These are phyloP conservation scores for Colletes collaris DNA, from an alignment of 2,888 invertebrate species.

Conservation along the genomic window DNA sequence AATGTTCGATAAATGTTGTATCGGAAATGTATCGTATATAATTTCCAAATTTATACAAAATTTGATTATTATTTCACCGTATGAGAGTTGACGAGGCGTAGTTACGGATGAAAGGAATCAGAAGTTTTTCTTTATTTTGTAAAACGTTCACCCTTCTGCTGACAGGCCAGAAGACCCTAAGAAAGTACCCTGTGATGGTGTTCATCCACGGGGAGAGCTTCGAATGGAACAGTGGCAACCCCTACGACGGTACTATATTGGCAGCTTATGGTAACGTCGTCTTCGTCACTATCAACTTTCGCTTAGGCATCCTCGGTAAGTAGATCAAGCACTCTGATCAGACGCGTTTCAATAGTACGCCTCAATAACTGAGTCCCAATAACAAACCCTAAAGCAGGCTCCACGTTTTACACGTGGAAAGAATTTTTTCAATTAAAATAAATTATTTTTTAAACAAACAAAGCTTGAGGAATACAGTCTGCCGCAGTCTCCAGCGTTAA, in stretches of 20 bases:
- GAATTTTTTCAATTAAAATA: too few relatives aligned
- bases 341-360: background rate
- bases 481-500: too few relatives aligned
- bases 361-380: background rate
- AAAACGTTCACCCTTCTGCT: background rate
- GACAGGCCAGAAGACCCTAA: slow-evolving; percentile 75
- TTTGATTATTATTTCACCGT: too few relatives aligned
- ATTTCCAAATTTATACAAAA: too few relatives aligned
- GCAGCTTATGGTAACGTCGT: slow-evolving; percentile 95
- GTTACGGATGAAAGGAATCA: too few relatives aligned
- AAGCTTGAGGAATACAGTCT: too few relatives aligned
- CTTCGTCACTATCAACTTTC: slow-evolving; percentile 93
- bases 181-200: slow-evolving; percentile 92
- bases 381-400: background rate
- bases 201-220: slow-evolving; percentile 98
- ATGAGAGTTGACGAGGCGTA: too few relatives aligned
- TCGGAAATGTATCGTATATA: too few relatives aligned
- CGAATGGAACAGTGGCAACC: slow-evolving; percentile 98
- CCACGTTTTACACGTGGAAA: background rate
- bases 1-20: background rate
- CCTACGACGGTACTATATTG: slow-evolving; percentile 97
- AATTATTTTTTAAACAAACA: background rate
- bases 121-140: too few relatives aligned
- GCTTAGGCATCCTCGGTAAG: slow-evolving; percentile 92
- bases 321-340: slow-evolving; percentile 48